Conservation (phyloP, 2,113 vertebrate species). For the Notechis scutatus region DNA sequence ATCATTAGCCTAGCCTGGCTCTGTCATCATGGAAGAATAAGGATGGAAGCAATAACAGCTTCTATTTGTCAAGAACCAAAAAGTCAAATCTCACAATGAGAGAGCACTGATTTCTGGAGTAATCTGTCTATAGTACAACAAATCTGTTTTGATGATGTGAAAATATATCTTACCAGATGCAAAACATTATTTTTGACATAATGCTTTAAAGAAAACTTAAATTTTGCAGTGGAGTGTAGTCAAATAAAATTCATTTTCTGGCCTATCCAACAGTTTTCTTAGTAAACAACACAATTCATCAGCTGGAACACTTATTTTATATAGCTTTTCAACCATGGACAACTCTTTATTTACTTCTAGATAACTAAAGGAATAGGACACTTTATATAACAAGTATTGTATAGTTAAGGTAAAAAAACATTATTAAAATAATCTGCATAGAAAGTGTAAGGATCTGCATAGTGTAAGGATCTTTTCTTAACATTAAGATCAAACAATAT, state of each 20-base stretch:
- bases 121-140: background rate
- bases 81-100: background rate
- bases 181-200: background rate
- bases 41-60: background rate
- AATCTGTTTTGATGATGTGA: background rate
- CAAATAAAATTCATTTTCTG: background rate
- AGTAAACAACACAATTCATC: background rate
- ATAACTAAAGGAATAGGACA: background rate
- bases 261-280: background rate
- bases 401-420: background rate
- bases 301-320: background rate
- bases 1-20: background rate
- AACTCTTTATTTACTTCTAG: background rate
- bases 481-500: constrained; percentile 7
- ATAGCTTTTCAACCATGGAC: background rate
- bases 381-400: background rate
- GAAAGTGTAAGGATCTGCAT: background rate
- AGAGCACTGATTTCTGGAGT: background rate
- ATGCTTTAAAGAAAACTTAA: background rate
- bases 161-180: background rate
- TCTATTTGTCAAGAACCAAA: background rate
- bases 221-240: background rate
- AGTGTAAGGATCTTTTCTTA: background rate
- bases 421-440: background rate
- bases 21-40: background rate